Evolutionary conservation across 64 coral and sea anemone genomes (phyloP).

Genomic region (Platygyra sinensis): DNA sequence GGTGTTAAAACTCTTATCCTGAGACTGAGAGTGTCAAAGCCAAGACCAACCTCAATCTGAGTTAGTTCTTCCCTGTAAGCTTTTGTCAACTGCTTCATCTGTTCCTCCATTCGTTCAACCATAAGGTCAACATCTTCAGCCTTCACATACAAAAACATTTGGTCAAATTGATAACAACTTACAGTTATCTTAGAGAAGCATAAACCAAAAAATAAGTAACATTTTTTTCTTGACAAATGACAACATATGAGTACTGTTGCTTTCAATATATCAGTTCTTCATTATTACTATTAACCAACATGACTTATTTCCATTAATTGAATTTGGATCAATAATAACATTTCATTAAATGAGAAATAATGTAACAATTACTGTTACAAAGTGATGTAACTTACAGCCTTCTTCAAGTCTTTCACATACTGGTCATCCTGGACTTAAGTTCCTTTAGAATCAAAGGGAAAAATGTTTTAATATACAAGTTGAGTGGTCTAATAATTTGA

Average conservation of each 20-base stretch:
- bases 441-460: slow-evolving; percentile 68
- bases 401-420: slow-evolving; percentile 99
- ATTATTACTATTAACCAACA: no score
- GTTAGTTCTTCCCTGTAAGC: slow-evolving; percentile 96
- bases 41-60: slow-evolving; percentile 84
- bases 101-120: slow-evolving; percentile 97
- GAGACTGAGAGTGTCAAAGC: neutral
- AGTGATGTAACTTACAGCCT: slow-evolving; percentile 72
- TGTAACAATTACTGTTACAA: no score
- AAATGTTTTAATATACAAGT: neutral
- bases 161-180: neutral
- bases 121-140: slow-evolving; percentile 99
- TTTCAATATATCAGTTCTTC: no score
- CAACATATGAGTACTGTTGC: no score
- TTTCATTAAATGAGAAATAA: no score
- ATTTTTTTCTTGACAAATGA: neutral
- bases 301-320: no score
- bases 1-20: no score
- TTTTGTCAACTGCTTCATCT: slow-evolving; percentile 91
- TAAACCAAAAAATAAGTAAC: neutral
- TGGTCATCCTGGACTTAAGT: slow-evolving; percentile 92
- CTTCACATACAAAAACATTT: slow-evolving; percentile 26
- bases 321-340: no score
- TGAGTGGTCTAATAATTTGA: no score
- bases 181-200: slow-evolving; percentile 22